These are phyloP conservation scores for Hylia prasina DNA, from an alignment of 2,113 vertebrate species.

Conservation along the genomic window DNA sequence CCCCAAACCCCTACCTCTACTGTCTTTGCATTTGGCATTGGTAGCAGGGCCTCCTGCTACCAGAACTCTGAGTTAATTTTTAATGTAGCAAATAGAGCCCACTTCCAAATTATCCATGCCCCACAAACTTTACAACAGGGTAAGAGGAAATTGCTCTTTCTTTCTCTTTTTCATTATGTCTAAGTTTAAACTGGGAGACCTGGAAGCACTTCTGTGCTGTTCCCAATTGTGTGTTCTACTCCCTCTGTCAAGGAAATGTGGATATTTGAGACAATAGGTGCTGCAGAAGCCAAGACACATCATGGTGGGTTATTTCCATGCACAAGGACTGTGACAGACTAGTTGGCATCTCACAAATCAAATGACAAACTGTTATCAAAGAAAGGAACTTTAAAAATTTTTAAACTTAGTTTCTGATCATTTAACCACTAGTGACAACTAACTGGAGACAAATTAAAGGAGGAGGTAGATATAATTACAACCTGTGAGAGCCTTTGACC, in stretches of 20 bases:
- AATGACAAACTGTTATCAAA: not conserved
- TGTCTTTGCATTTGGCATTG: not conserved
- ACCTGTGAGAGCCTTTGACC: not conserved
- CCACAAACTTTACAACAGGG: not conserved
- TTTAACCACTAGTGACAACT: not conserved
- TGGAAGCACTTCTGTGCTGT: not conserved
- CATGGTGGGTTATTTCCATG: not conserved
- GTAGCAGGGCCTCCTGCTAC: not conserved
- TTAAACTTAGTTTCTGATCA: not conserved
- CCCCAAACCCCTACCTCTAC: accelerated
- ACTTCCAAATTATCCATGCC: not conserved
- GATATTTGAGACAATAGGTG: not conserved
- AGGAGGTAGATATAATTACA: not conserved
- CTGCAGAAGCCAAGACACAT: not conserved
- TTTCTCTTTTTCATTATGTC: not conserved
- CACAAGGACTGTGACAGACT: not conserved
- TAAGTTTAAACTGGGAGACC: not conserved
- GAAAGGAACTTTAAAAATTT: not conserved
- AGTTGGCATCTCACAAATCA: not conserved
- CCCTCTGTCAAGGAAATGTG: not conserved
- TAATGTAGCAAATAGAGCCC: not conserved
- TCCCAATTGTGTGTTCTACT: not conserved
- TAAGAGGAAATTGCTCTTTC: not conserved
- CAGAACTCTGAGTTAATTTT: not conserved
- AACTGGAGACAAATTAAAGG: not conserved